Evolutionary conservation across 2,113 vertebrate genomes (phyloP), one percentile per base, ranked within the genome.

Genomic region (Greenwoodochromis staneri): DNA sequence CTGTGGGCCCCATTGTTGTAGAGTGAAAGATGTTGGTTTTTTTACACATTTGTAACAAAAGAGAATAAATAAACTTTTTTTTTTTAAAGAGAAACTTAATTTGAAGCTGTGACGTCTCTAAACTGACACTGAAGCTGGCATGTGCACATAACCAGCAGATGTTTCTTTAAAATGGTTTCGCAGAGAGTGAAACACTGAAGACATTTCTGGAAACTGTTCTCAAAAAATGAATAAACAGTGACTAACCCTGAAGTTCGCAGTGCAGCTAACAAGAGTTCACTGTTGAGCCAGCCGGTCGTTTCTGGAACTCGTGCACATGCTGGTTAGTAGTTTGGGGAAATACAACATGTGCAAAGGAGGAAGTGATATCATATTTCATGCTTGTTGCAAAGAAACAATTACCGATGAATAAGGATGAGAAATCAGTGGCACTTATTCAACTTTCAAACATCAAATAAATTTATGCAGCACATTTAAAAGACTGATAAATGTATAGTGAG

Each of bases 401-500:
- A 0, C 63, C 0, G 1, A 36, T 38, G 11, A 13, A 38, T 66
- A 11, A 12, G 61, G 10, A 21, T 0, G 36, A 69, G 34, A 13
- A 38, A 66, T 66, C 2, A 2, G n/a, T 21, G 2, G 19, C 7
- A 0, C 63, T 40, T 38, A 61, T 19, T 63, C 4, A 4, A 4
- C 29, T 63, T 63, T 63, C 9, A 63, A 63, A 36, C 59, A 10
- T 63, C 5, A 59, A 59, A 11, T 53, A 24, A 24, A 36, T 66
- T 21, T 1, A 66, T 38, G 34, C 19, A 63, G 9, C 59, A 63
- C 9, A 63, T 63, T 63, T 36, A 40, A 31, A 61, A 66, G 36
- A 24, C n/a, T 40, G 34, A 21, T n/a, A 14, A 40, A 69, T 40
- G 63, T 38, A 4, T 9, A 42, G 36, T 71, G n/a, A 69, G 12